These are phyloP conservation scores for Anableps anableps DNA, from an alignment of 2,797 vertebrate species.

Conservation along the genomic window DNA sequence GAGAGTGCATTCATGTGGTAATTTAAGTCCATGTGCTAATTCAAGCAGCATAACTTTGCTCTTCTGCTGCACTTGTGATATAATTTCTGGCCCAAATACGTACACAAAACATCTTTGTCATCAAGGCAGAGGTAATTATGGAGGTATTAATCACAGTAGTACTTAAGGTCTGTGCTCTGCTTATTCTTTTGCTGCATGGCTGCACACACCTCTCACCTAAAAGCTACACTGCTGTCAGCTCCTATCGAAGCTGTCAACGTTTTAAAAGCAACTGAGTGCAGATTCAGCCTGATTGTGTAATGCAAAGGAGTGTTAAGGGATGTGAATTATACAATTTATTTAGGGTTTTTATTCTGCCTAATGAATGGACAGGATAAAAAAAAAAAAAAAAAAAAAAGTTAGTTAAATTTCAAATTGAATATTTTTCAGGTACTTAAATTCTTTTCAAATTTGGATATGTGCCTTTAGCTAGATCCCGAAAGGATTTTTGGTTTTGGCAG, in stretches of 20 bases:
- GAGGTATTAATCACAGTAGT: conserved; percentile 11
- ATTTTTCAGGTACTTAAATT: conserved; percentile 2
- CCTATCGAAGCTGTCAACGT: conserved; percentile 6
- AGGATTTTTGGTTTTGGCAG: background rate
- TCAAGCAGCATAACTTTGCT: conserved; percentile 2
- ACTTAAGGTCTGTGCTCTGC: conserved; percentile 16
- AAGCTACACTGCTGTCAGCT: conserved; percentile 6
- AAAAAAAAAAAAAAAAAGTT: too few relatives aligned
- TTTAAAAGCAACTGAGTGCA: background rate
- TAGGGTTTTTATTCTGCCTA: conserved; percentile 1
- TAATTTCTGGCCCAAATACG: background rate
- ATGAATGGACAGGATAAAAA: background rate
- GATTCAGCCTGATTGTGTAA: conserved; percentile 14
- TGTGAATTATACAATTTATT: conserved; percentile 2
- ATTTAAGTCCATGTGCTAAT: background rate
- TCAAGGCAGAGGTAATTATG: conserved; percentile 21
- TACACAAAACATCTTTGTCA: conserved; percentile 13
- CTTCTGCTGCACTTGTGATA: background rate
- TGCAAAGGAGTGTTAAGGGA: conserved; percentile 1
- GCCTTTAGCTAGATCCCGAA: background rate
- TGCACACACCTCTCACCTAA: conserved; percentile 14
- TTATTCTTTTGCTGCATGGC: conserved; percentile 13
- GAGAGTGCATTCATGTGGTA: too few relatives aligned
- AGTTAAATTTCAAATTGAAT: background rate
- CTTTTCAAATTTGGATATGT: background rate